phyloP scores from a whole-genome alignment of 2,888 invertebrate genomes.

The Cryptophagus acutangulus region DNA sequence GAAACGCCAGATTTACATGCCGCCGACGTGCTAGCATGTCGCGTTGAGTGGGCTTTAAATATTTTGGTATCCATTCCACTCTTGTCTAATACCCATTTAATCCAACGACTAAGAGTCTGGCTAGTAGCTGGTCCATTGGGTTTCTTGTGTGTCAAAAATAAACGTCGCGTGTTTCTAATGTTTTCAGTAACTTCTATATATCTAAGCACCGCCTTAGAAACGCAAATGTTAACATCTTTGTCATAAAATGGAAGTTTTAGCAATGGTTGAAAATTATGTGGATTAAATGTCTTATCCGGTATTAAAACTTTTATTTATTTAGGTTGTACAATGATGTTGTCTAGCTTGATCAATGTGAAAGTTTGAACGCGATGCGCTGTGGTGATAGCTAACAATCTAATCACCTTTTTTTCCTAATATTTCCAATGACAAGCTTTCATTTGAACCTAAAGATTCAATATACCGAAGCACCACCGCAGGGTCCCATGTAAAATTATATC shows the following conservation, averaged over 20 bases:
- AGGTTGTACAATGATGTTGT: slow-evolving; percentile 4
- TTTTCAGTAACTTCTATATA: slow-evolving; percentile 4
- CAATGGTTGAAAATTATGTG: slow-evolving; percentile 13
- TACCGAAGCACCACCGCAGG: slow-evolving; percentile 24
- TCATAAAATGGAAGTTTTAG: slow-evolving; percentile 8
- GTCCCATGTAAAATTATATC: slow-evolving; percentile 27
- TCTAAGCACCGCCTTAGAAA: slow-evolving; percentile 2
- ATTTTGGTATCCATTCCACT: slow-evolving; percentile 22
- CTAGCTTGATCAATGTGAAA: slow-evolving; percentile 18
- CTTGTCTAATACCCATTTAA: slow-evolving; percentile 21
- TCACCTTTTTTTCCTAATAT: slow-evolving; percentile 19
- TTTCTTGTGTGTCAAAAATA: slow-evolving; percentile 13
- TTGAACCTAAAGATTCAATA: slow-evolving; percentile 10
- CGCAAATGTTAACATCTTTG: slow-evolving; percentile 9
- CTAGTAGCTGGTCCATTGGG: slow-evolving; percentile 19
- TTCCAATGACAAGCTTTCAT: slow-evolving; percentile 11
- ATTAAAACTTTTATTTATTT: slow-evolving; percentile 18
- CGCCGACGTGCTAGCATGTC: slow-evolving; percentile 29
- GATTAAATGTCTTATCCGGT: slow-evolving; percentile 17
- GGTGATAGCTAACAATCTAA: slow-evolving; percentile 20
- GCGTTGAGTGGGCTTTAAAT: slow-evolving; percentile 21
- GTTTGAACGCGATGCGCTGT: slow-evolving; percentile 24
- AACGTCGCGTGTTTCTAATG: not conserved
- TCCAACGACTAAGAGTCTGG: slow-evolving; percentile 26
- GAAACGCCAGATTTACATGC: slow-evolving; percentile 21